phyloP scores from a whole-genome alignment of 2,113 vertebrate species.

The Hydropotes inermis region DNA sequence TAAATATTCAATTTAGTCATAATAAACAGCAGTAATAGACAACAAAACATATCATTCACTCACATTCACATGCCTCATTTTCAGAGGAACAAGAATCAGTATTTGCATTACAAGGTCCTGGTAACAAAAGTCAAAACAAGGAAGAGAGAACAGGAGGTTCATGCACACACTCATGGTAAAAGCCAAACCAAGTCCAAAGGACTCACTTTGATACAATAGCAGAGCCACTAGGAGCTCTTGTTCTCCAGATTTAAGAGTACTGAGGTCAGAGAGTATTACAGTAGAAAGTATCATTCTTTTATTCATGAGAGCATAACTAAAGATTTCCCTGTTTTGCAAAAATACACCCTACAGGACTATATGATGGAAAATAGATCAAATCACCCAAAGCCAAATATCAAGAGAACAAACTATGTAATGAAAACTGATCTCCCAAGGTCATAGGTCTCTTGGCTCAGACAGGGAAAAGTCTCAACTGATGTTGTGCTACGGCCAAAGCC shows the following conservation, averaged over 20 bases:
- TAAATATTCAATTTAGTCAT: not conserved
- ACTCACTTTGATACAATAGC: not conserved
- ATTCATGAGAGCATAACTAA: not conserved
- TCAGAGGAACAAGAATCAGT: not conserved
- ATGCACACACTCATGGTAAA: not conserved
- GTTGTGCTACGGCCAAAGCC: too few species aligned
- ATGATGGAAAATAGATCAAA: not conserved
- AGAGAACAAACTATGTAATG: not conserved
- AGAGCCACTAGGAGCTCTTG: not conserved
- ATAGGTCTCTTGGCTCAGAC: not conserved
- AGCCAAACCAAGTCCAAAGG: not conserved
- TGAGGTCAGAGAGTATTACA: not conserved
- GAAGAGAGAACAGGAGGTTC: not conserved
- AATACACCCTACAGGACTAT: not conserved
- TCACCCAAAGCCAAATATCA: not conserved
- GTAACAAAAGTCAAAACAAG: not conserved
- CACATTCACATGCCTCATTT: not conserved
- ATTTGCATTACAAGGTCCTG: not conserved
- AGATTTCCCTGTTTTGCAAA: not conserved
- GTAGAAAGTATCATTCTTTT: not conserved
- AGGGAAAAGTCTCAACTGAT: not conserved
- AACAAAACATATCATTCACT: not conserved
- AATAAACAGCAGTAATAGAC: not conserved
- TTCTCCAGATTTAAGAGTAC: not conserved
- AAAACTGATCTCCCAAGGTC: not conserved